Base-by-base conservation (phyloP, 1,140 invertebrate species). In the Doryteuthis pealeii region DNA sequence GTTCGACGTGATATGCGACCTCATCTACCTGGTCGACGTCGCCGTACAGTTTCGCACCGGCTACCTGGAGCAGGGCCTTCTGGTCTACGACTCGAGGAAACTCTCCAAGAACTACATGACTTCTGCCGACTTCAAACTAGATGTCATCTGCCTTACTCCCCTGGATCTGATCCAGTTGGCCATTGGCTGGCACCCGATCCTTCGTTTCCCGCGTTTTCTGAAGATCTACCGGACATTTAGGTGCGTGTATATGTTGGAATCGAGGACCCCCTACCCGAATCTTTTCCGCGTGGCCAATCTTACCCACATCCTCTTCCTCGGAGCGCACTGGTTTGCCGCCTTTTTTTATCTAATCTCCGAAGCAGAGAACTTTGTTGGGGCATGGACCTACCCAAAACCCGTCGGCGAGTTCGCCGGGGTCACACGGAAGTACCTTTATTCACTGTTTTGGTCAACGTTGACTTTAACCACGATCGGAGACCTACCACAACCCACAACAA, bases 271-370 rank as follows among this genome's bases (percentile, higher is more conserved):
- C 45, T 98, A 96, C 88, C 96, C 96, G 5, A 98, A 98, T 89
- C 91, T 98, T 81, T 96, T 96, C 94, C 90, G 96, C n/a, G 96
- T 98, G 31, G 91, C 96, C 76, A 98, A 97, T 89, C 90, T 98
- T 32, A 95, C 97, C 76, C 96, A 98, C 87, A 97, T 98, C 81
- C 91, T 98, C 45, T 91, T 98, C 76, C 94, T 98, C 79, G 90
- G 97, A 76, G 95, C 95, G 30, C 96, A 98, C 84, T 98, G 96
- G 96, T 98, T 98, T 86, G 96, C 96, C 45, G 97, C 96, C 86
- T 98, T 98, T 89, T 98, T 98, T 90, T 98, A 95, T 89, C 89
- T 98, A 75, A 91, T 98, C 31, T 96, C 95, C 6, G 95, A 97
- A 85, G 93, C 93, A 32, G 96, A 98, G 88, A 92, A 92, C 2